Evolutionary conservation across 2,113 vertebrate genomes (phyloP), one percentile per base, ranked within the genome.

Genomic region (Spizaetus ornatus): DNA sequence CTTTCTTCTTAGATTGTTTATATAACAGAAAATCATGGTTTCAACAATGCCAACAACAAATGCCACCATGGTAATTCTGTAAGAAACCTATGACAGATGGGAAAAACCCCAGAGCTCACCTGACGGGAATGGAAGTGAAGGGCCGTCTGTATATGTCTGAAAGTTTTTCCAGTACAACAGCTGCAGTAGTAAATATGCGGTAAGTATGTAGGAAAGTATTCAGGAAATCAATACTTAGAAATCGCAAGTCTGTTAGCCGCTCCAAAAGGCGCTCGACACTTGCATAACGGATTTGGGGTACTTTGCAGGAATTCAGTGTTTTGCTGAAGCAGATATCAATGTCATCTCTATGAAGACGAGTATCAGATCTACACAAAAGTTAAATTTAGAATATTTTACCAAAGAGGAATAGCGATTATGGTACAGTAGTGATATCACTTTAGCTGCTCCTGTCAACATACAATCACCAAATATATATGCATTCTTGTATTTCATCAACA

Each of bases 301-400:
- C 99, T 98, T 99, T 99, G 98, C 99, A 99, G 97, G 99, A 99
- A 98, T 99, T 99, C 97, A 99, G 98, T 26, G 99, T 99, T 98
- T 99, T 99, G 98, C 99, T 99, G 98, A 99, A 99, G 98, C 99
- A 99, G 97, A 99, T 99, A 96, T 99, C 99, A 85, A 99, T 97
- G 98, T 99, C 99, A 91, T 99, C 99, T 98, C 99, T 99, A 97
- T 99, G 99, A 96, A 99, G 99, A 96, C 99, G 99, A 79, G 99
- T 98, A 94, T 99, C 99, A 1, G 99, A 99, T 98, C 99, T 99
- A 95, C 69, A 94, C 66, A 81, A 94, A 93, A 96, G 69, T 19
- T 32, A 50, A 86, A 77, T 92, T 70, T 27, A 43, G 25, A 79
- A 45, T 38, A 25, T 17, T 70, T 94, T 56, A 77, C 13, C 31